Conservation (phyloP, 2,888 invertebrate species). For the Drosophila mayaguana region DNA sequence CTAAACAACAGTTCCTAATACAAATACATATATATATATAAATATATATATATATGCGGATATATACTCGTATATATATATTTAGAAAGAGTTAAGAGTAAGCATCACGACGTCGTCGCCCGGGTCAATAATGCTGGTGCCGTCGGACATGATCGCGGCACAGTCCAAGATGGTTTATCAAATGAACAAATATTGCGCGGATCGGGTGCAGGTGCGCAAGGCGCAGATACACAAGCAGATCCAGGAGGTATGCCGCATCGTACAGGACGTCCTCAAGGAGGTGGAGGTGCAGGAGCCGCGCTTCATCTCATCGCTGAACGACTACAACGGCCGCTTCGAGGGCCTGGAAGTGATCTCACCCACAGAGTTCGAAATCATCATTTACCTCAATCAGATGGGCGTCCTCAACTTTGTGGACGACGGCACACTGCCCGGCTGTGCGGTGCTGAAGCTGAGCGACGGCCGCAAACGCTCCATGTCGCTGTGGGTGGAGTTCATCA, state of each 20-base stretch:
- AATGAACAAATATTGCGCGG: conserved; percentile 97
- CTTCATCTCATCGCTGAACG: conserved; percentile 95
- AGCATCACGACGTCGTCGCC: conserved; percentile 55
- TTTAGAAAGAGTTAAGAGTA: conserved; percentile 2
- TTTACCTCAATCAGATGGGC: conserved; percentile 99
- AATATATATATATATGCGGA: neutral
- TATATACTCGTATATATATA: neutral
- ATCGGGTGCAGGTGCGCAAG: conserved; percentile 94
- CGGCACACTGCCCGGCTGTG: conserved; percentile 96
- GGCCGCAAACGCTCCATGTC: conserved; percentile 99
- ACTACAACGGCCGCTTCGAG: conserved; percentile 95
- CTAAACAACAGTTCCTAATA: conserved; percentile 14
- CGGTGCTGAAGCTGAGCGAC: conserved; percentile 97
- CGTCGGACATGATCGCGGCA: conserved; percentile 97
- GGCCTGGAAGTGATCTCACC: conserved; percentile 97
- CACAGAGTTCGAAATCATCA: conserved; percentile 96
- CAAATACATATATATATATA: conserved; percentile 1
- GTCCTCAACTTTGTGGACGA: conserved; percentile 99
- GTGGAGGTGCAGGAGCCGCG: conserved; percentile 98
- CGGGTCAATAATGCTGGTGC: conserved; percentile 91
- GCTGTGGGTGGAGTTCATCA: conserved; percentile 98
- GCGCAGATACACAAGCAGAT: conserved; percentile 95
- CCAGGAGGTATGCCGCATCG: conserved; percentile 95
- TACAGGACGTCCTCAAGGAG: conserved; percentile 97
- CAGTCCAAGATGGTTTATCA: conserved; percentile 98